Percentiles rank a stretch among this genome's conserved stretches.
Conservation (phyloP, 1,140 invertebrate genomes). For the Drosophila kurseongensis region DNA sequence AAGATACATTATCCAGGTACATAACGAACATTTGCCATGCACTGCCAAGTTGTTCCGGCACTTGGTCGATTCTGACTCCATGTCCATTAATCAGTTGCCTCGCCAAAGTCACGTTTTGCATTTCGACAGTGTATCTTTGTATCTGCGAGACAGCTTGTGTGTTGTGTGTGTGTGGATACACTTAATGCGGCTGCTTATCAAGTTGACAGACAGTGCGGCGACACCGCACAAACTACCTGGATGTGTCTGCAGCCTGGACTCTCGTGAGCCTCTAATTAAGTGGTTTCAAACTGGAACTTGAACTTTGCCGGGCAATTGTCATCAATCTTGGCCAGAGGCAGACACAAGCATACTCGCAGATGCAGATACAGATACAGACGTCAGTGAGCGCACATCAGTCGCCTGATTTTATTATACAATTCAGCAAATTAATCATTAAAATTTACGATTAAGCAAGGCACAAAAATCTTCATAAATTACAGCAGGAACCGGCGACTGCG, state of each 20-base stretch:
- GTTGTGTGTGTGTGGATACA: conserved; percentile 19
- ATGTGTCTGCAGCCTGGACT: conserved; percentile 15
- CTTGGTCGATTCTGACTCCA: conserved; percentile 19
- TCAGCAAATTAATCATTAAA: conserved; percentile 72
- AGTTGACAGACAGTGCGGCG: conserved; percentile 63
- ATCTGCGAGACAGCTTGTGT: conserved; percentile 25
- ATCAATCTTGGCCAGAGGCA: conserved; percentile 63
- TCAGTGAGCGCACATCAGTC: conserved; percentile 30
- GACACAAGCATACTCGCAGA: neutral
- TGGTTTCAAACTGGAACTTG: conserved; percentile 31
- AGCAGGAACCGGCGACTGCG: conserved; percentile 2
- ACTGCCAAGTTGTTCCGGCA: conserved; percentile 54
- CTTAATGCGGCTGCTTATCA: conserved; percentile 74
- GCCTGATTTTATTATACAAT: conserved; percentile 34
- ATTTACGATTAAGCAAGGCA: conserved; percentile 52
- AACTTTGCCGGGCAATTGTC: conserved; percentile 24
- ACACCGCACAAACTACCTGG: conserved; percentile 31
- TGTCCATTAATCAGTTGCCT: conserved; percentile 63
- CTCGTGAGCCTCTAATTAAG: conserved; percentile 68
- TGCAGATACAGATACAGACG: conserved; percentile 16
- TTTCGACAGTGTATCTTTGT: conserved; percentile 33
- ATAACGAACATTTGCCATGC: conserved; percentile 31
- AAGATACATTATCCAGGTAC: conserved; percentile 45
- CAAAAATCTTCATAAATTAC: conserved; percentile 70
- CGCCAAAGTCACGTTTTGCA: conserved; percentile 74